phyloP scores from a whole-genome alignment of 1,140 invertebrate genomes.

The Apis dorsata region DNA sequence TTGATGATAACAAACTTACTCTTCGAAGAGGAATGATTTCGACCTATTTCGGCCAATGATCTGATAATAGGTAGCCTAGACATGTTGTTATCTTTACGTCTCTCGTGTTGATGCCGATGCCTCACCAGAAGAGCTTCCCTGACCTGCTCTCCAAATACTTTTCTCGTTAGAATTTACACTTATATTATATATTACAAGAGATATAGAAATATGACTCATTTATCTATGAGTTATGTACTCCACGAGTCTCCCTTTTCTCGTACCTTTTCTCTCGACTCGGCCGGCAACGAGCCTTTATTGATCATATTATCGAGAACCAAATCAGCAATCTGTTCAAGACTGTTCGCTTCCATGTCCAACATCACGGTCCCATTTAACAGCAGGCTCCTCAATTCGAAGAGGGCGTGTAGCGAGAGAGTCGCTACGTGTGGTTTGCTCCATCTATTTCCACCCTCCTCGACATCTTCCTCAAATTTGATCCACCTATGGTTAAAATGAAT shows the following conservation, averaged over 20 bases:
- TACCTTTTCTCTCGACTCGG: conserved; percentile 89
- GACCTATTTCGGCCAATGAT: conserved; percentile 97
- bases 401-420: conserved; percentile 92
- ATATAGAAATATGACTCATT: not conserved
- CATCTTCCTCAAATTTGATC: conserved; percentile 98
- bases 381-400: conserved; percentile 93
- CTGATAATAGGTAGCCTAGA: conserved; percentile 95
- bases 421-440: conserved; percentile 98
- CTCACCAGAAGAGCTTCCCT: conserved; percentile 93
- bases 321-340: conserved; percentile 93
- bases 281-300: conserved; percentile 87
- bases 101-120: conserved; percentile 97
- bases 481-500: conserved; percentile 83
- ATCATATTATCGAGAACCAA: conserved; percentile 95
- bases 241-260: not conserved
- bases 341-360: conserved; percentile 93
- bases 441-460: conserved; percentile 95
- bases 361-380: conserved; percentile 94
- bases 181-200: not conserved
- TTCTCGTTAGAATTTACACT: not conserved
- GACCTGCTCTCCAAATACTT: conserved; percentile 77
- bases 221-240: too few species aligned
- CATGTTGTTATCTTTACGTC: conserved; percentile 88
- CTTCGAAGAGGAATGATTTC: conserved; percentile 96
- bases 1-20: conserved; percentile 85